Evolutionary conservation across 2,113 vertebrate species (phyloP), one percentile per base, ranked within the genome.

Genomic region (Melanerpes formicivorus): DNA sequence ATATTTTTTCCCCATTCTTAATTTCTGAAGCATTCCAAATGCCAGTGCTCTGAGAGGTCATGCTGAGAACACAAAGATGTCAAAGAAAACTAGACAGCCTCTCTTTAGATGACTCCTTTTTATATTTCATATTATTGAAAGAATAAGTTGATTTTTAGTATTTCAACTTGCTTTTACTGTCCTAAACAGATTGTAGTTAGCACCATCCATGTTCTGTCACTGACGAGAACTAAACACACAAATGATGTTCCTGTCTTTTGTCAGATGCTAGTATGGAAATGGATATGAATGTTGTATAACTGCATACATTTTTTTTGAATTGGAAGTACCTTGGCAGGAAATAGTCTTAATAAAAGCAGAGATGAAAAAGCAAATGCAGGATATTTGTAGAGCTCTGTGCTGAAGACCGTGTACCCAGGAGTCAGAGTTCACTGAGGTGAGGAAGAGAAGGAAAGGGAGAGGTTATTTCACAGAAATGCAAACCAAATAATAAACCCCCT

Each of bases 321-420:
- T 90, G 90, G 23, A 84, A 81, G n/a, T 75, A 79, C 66, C 55
- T 90, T 95, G 83, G 83, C 86, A 93, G 63, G 70, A 86, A 72
- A 66, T 10, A 55, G 40, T 62, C 40, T 52, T 85, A 44, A 70
- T 18, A 80, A 83, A 91, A 95, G 83, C 84, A 84, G 78, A 79
- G 44, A 55, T 92, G 81, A 79, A 84, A 91, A 84, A 75, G 56
- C 54, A 78, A 76, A 73, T 75, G 83, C 40, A 69, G 83, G 70
- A 18, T 91, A 90, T 91, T 79, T 75, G n/a, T 84, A 62, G 69
- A 84, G 48, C 21, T 76, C 62, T 75, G 30, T 78, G 70, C 66
- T 88, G 83, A 84, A 74, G 50, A 65, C 30, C 3, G 2, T 54
- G 48, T 74, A 56, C 62, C 90, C 0, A 1, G 66, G 48, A 94